Percentiles rank a stretch among this genome's conserved stretches.
phyloP scores from a whole-genome alignment of 2,888 invertebrate genomes.

The Cephalotes varians region DNA sequence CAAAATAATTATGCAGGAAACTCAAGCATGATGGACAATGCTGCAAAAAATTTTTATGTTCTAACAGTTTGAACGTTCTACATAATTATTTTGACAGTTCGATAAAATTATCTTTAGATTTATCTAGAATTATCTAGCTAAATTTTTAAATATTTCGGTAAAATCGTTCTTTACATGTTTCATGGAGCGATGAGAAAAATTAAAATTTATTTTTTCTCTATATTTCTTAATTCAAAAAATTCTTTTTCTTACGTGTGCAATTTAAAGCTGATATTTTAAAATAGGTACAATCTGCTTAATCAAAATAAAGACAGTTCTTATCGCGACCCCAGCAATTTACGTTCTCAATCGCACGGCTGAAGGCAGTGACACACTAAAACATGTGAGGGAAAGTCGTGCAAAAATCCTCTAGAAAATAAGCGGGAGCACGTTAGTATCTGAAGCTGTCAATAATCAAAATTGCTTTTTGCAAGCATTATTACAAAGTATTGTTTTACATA shows the following conservation, averaged over 20 bases:
- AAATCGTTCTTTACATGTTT: too few species aligned
- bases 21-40: too few species aligned
- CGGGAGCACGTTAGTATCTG: background rate
- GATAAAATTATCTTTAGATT: too few species aligned
- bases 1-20: too few species aligned
- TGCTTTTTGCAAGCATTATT: background rate
- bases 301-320: slow-evolving; percentile 16
- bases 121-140: too few species aligned
- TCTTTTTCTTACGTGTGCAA: background rate
- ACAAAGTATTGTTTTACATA: background rate
- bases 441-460: background rate
- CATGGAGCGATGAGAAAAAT: background rate
- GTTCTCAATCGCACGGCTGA: slow-evolving; percentile 17
- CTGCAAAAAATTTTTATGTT: too few species aligned
- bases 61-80: too few species aligned
- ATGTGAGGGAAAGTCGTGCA: slow-evolving; percentile 27
- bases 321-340: slow-evolving; percentile 20
- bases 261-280: background rate
- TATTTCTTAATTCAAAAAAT: background rate
- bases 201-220: background rate
- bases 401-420: slow-evolving; percentile 30
- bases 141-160: too few species aligned
- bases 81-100: too few species aligned
- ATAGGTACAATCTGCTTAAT: background rate
- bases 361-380: slow-evolving; percentile 4